Evolutionary conservation across 2,888 invertebrate genomes (phyloP).

Genomic region (Drosophila lacicola): DNA sequence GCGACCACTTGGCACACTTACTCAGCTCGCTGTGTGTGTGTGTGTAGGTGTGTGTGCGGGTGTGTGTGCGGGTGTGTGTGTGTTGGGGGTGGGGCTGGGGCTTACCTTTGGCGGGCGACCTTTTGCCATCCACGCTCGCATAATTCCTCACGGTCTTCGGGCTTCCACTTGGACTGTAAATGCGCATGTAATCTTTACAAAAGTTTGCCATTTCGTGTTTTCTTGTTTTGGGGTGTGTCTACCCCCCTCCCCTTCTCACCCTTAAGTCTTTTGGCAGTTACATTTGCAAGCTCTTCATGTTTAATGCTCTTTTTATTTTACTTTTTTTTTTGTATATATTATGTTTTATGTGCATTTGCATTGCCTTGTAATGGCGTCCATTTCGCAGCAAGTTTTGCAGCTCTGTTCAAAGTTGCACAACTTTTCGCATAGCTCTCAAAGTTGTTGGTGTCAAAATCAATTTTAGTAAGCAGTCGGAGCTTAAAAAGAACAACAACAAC

Average conservation of each 20-base stretch:
- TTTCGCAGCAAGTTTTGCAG: conserved; percentile 51
- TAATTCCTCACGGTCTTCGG: conserved; percentile 55
- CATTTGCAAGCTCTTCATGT: conserved; percentile 57
- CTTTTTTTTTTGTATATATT: not conserved
- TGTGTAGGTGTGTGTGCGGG: not conserved
- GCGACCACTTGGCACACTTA: conserved; percentile 55
- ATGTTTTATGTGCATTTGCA: conserved; percentile 40
- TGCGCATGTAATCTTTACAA: conserved; percentile 72
- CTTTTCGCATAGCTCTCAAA: conserved; percentile 22
- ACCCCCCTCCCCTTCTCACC: too few species aligned
- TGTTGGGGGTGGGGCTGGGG: not conserved
- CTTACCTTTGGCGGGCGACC: conserved; percentile 7
- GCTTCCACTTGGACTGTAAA: conserved; percentile 56
- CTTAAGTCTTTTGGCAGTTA: conserved; percentile 5
- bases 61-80: not conserved
- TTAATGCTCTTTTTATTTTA: conserved; percentile 50
- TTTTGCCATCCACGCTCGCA: conserved; percentile 41
- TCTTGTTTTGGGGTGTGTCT: conserved; percentile 20
- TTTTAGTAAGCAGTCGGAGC: conserved; percentile 44
- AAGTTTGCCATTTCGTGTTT: conserved; percentile 47
- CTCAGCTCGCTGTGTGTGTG: not conserved
- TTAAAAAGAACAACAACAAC: conserved; percentile 22
- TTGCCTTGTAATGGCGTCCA: conserved; percentile 31
- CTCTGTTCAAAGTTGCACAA: conserved; percentile 37
- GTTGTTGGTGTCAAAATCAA: conserved; percentile 74